phyloP scores from a whole-genome alignment of 2,888 invertebrate species.

The Philopedon plagiatum region DNA sequence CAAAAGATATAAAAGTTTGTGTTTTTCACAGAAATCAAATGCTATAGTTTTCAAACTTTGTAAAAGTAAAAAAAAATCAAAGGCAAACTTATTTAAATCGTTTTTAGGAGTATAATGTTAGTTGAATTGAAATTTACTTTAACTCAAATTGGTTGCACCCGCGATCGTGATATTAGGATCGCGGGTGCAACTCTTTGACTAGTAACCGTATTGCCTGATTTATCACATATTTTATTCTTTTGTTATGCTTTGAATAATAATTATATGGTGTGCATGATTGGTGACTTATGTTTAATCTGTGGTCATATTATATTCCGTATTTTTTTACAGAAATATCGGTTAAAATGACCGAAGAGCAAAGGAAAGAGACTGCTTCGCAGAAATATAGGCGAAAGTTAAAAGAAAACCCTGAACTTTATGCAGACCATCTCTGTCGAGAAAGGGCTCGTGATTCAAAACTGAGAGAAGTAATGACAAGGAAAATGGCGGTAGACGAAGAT shows the following conservation, averaged over 20 bases:
- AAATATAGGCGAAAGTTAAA: background rate
- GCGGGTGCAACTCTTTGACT: background rate
- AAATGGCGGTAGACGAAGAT: slow-evolving; percentile 3
- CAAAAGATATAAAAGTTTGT: background rate
- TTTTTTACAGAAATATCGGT: background rate
- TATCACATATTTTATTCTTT: background rate
- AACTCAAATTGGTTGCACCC: background rate
- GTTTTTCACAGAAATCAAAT: background rate
- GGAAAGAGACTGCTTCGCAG: background rate
- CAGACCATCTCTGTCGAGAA: slow-evolving; percentile 7
- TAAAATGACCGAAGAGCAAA: background rate
- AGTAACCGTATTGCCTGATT: background rate
- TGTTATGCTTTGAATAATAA: background rate
- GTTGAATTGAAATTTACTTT: background rate
- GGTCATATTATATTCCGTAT: background rate
- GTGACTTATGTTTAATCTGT: background rate
- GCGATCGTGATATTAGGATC: background rate
- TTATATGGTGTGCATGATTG: background rate
- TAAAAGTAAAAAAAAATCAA: slow-evolving; percentile 2
- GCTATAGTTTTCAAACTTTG: background rate
- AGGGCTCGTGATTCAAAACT: background rate
- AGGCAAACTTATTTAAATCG: background rate
- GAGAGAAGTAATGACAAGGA: slow-evolving; percentile 1
- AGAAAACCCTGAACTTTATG: slow-evolving; percentile 3
- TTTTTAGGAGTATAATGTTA: background rate